Base-by-base conservation (phyloP, 1,140 invertebrate species). In the Caenorhabditis briggsae region DNA sequence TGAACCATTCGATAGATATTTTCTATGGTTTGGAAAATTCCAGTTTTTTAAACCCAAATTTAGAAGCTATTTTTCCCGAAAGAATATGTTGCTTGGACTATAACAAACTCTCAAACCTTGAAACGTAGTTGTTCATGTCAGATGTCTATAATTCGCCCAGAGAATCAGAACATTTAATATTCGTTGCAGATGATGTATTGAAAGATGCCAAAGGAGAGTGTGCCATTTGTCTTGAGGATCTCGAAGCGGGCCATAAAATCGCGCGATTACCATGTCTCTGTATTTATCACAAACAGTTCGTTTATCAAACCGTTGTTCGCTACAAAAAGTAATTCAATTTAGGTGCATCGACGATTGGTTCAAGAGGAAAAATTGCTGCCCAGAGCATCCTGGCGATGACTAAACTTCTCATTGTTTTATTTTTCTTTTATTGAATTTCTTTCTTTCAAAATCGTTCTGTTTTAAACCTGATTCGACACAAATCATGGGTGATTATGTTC, bases 241-340 rank as follows among this genome's bases (percentile, higher is more conserved):
- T 99, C 92, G 95, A 94, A 92, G 95, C 96, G 92, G 97, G 97
- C 85, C 96, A 98, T 94, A 96, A 64, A 89, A 99, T 99, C 93
- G 97, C 97, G 89, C 95, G 97, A 92, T 95, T 99, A 93, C 97
- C 97, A 91, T 99, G 97, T 94, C 95, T 99, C 89, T 99, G 97
- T 95, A 97, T 99, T 94, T 99, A 99, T 94, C 97, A 99, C 94
- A 99, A 99, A 95, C 70, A 78, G 70, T 78, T 23, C 3, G 70
- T 59, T 83, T 56, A 0, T 6, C 33, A 5, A 25, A 82, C 33
- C 33, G 33, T 33, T 33, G 1, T 33, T 33, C 33, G 33, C 33
- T 33, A 3, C 33, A 33, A 33, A 33, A 78, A 78, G 41, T 20
- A n/a, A 33, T 59, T n/a, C 14, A 65, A 41, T 83, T 83, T 53